Conservation (phyloP, 2,797 vertebrate genomes). For the Serranus cabrilla region DNA sequence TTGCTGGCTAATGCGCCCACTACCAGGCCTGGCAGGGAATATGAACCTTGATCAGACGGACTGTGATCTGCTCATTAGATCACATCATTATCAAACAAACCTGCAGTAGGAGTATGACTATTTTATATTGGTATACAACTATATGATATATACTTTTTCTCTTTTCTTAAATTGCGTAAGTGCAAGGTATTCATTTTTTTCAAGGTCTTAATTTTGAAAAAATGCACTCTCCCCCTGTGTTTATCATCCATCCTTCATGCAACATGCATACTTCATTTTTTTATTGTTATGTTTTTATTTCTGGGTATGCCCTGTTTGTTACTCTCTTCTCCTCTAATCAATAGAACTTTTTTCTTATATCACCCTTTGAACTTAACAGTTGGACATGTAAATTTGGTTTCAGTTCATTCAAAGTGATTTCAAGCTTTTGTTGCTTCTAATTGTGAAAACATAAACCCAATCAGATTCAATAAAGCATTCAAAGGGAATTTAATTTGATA, state of each 20-base stretch:
- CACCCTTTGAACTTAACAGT: not conserved
- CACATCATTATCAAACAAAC: not conserved
- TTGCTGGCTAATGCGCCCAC: slow-evolving; percentile 31
- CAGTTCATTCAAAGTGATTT: not conserved
- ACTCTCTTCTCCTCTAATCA: slow-evolving; percentile 2
- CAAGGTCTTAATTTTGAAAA: not conserved
- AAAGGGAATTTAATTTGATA: not conserved
- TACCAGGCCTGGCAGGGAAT: slow-evolving; percentile 25
- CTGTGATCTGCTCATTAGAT: slow-evolving; percentile 25
- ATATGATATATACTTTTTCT: not conserved
- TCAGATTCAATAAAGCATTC: not conserved
- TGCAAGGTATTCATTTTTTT: not conserved
- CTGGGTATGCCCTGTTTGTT: not conserved
- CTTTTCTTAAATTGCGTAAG: not conserved
- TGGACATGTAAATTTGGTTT: not conserved
- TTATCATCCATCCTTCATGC: slow-evolving; percentile 6
- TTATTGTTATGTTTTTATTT: too few species aligned
- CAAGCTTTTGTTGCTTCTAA: not conserved
- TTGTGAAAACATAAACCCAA: not conserved
- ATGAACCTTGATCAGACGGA: slow-evolving; percentile 12
- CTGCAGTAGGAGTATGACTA: not conserved
- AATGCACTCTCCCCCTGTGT: not conserved
- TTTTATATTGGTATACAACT: not conserved
- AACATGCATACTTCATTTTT: not conserved
- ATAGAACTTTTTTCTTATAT: not conserved